Evolutionary conservation across 2,888 invertebrate species (phyloP).

Genomic region (Chalcosyrphus nemorum): DNA sequence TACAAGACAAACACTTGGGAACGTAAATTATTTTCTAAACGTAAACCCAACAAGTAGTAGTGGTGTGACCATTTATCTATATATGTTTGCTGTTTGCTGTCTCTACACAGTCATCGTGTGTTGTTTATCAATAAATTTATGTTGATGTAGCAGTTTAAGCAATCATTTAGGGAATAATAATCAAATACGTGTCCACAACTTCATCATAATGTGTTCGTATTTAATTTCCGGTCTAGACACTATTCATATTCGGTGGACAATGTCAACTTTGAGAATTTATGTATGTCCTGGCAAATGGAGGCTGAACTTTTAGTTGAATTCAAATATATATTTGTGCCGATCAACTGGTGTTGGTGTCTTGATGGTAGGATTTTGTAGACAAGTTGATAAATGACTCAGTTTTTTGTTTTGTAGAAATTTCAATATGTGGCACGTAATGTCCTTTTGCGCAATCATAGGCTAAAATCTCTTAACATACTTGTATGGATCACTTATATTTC

Average conservation of each 20-base stretch:
- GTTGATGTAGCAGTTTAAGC: constrained; percentile 29
- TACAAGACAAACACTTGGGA: constrained; percentile 10
- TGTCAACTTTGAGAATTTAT: constrained; percentile 56
- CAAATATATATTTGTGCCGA: background rate
- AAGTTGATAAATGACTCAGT: no score
- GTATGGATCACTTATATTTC: no score
- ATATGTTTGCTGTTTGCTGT: constrained; percentile 12
- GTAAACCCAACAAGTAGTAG: constrained; percentile 2
- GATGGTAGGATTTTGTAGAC: no score
- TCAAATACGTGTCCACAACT: constrained; percentile 24
- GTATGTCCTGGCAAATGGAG: constrained; percentile 20
- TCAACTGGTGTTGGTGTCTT: background rate
- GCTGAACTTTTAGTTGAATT: background rate
- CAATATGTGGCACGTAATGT: no score
- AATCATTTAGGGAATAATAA: constrained; percentile 45
- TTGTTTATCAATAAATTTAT: constrained; percentile 40
- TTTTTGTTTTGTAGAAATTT: no score
- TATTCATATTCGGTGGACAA: constrained; percentile 34
- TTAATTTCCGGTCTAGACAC: constrained; percentile 66
- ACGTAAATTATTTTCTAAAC: constrained; percentile 25
- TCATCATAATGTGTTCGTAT: constrained; percentile 50
- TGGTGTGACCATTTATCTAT: background rate
- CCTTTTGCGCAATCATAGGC: no score
- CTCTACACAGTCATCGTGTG: background rate
- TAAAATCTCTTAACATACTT: no score